Evolutionary conservation across 64 coral and sea anemone genomes (phyloP).

Genomic region (Stichodactyla helianthus): DNA sequence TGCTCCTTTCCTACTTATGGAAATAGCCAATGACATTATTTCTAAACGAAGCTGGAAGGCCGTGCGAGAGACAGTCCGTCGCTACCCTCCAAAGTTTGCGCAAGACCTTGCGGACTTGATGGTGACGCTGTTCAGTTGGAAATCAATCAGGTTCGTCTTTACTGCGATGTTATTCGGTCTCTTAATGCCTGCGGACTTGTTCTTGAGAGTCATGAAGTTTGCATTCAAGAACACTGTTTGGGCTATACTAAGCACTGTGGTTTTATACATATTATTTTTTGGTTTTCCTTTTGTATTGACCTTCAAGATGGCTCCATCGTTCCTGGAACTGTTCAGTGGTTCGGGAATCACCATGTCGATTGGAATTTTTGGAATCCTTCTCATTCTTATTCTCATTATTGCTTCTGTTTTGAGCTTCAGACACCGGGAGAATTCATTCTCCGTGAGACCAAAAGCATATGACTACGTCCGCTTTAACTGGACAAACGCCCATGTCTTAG

Average conservation of each 20-base stretch:
- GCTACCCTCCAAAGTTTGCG: constrained; percentile 62
- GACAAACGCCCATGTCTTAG: constrained; percentile 75
- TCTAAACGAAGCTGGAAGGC: constrained; percentile 85
- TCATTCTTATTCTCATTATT: constrained; percentile 49
- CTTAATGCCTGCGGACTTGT: constrained; percentile 88
- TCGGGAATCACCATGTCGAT: constrained; percentile 54
- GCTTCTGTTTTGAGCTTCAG: constrained; percentile 56
- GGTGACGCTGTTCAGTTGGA: constrained; percentile 57
- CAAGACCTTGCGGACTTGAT: constrained; percentile 63
- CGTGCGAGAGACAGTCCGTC: constrained; percentile 77
- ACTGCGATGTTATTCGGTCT: constrained; percentile 86
- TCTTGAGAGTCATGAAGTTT: constrained; percentile 79
- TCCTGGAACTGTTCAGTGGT: constrained; percentile 37
- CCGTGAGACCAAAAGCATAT: constrained; percentile 64
- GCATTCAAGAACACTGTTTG: constrained; percentile 25
- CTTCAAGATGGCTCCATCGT: constrained; percentile 50
- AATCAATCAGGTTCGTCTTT: constrained; percentile 76
- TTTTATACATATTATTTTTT: constrained; percentile 68
- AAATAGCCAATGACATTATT: constrained; percentile 80
- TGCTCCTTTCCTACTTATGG: constrained; percentile 82
- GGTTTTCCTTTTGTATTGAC: constrained; percentile 81
- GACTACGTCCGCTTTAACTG: constrained; percentile 97
- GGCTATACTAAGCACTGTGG: constrained; percentile 52
- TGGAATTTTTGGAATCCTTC: constrained; percentile 53
- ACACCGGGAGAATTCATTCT: constrained; percentile 26